These are phyloP conservation scores for Genyomyrus donnyi DNA, from an alignment of 2,113 vertebrate species.

Conservation along the genomic window DNA sequence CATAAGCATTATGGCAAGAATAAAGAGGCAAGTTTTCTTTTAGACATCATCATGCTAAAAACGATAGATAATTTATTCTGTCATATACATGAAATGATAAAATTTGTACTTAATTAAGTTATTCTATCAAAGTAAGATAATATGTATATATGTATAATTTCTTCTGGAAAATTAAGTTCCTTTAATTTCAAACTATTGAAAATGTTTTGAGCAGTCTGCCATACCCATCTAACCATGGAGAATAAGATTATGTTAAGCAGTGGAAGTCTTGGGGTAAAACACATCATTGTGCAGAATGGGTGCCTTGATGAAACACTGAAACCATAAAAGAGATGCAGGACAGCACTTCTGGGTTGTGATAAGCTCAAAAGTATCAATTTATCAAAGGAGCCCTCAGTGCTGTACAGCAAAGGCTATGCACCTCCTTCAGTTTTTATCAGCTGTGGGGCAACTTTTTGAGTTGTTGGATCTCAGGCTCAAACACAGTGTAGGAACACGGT, in stretches of 20 bases:
- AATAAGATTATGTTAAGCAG: constrained; percentile 56
- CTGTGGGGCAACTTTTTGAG: neutral
- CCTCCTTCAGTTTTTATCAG: neutral
- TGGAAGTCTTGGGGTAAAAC: constrained; percentile 34
- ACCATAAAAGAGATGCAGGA: neutral
- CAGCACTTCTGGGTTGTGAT: neutral
- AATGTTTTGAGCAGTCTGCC: constrained; percentile 39
- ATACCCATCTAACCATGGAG: constrained; percentile 41
- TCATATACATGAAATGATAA: constrained; percentile 43
- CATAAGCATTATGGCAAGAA: neutral
- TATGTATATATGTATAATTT: constrained; percentile 28
- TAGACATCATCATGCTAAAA: neutral
- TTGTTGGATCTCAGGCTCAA: neutral
- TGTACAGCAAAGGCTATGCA: neutral
- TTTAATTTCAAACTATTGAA: constrained; percentile 41
- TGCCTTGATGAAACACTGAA: constrained; percentile 35
- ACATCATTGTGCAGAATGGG: constrained; percentile 35
- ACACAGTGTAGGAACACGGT: neutral
- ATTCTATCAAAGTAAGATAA: constrained; percentile 44
- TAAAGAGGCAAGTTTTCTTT: neutral
- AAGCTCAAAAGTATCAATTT: neutral
- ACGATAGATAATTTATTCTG: constrained; percentile 25
- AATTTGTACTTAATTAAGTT: constrained; percentile 42
- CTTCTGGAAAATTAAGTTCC: constrained; percentile 39
- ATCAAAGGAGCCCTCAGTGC: neutral